A percentile compares a stretch with the other conserved stretches of the same genome.
Evolutionary conservation across 2,113 vertebrate species (phyloP).

Genomic region (Zingel zingel): DNA sequence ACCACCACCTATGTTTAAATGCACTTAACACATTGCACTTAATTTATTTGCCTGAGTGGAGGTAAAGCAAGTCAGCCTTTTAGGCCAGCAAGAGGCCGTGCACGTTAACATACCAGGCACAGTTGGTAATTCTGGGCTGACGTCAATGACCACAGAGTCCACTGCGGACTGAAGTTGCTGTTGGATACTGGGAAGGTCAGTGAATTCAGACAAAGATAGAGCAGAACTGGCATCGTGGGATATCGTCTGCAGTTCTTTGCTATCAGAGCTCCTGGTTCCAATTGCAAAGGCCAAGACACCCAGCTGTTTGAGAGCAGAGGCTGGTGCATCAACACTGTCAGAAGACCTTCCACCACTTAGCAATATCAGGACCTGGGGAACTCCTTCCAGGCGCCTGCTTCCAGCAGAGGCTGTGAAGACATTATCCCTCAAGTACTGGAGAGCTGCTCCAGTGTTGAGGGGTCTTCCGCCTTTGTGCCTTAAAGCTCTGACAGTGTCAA

Average conservation of each 20-base stretch:
- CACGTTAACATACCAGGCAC: too few species aligned
- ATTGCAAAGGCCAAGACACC: conserved; percentile 44
- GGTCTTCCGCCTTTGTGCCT: conserved; percentile 63
- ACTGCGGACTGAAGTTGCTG: too few species aligned
- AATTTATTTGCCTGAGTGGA: too few species aligned
- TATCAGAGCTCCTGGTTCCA: not conserved
- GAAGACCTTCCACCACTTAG: conserved; percentile 58
- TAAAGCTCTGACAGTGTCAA: conserved; percentile 38
- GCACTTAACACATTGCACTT: too few species aligned
- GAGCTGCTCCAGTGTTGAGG: conserved; percentile 83
- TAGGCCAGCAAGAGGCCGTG: too few species aligned
- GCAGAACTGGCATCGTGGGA: too few species aligned
- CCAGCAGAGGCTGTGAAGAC: conserved; percentile 86
- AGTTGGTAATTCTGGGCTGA: too few species aligned
- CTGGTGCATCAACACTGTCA: conserved; percentile 60
- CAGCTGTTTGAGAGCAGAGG: conserved; percentile 61
- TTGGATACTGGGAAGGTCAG: too few species aligned
- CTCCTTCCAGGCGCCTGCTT: conserved; percentile 84
- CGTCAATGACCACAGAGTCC: too few species aligned
- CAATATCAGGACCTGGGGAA: conserved; percentile 83
- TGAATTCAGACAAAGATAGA: too few species aligned
- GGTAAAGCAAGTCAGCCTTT: too few species aligned
- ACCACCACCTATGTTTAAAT: too few species aligned
- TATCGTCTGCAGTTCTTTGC: not conserved
- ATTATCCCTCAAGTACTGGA: conserved; percentile 80